Base-by-base conservation (phyloP, 1,140 invertebrate genomes). In the Cryptotermes secundus region DNA sequence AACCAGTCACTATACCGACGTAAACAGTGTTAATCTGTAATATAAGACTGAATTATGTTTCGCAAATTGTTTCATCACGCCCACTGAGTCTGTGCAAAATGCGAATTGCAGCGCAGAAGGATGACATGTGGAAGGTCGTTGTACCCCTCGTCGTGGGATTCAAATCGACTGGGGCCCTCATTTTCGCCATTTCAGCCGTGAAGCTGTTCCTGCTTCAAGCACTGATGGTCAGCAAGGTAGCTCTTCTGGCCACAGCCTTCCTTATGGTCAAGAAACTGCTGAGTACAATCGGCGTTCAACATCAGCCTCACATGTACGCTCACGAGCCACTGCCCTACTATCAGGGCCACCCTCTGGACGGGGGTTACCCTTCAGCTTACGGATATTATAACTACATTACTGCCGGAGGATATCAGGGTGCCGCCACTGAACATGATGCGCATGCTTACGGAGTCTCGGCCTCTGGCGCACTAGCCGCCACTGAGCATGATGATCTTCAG, bases 101-200 rank as follows among this genome's bases (percentile, higher is more conserved):
- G 45, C 45, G 45, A 49, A 14, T 72, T 72, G 1, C n/a, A 72
- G 59, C 59, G 16, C n/a, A n/a, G 26, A n/a, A 31, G 2, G 26
- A 7, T 26, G 14, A n/a, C 10, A 89, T 93, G 83, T 89, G 92
- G 83, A 91, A 93, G 87, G 89, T 92, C 84, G 89, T 93, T 34
- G 88, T 94, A 36, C 93, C 93, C 34, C 89, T 93, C 86, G 87
- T 94, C 36, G 89, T 94, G 85, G 93, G 93, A 34, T 92, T 93
- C 87, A 93, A 93, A 85, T 91, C 92, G 2, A 91, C 93, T 3
- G 92, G 92, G 26, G 90, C 92, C 81, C 90, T 91, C 26, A 90
- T 93, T 84, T 90, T 93, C 38, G 91, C 90, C 0, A 88, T 93
- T 81, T 90, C 91, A 45, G 89, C 92, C 38, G 91, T 94, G 45